A percentile compares a stretch with the other conserved stretches of the same genome.
Evolutionary conservation across 2,888 invertebrate species (phyloP).

Genomic region (Drosophila kambysellisi): DNA sequence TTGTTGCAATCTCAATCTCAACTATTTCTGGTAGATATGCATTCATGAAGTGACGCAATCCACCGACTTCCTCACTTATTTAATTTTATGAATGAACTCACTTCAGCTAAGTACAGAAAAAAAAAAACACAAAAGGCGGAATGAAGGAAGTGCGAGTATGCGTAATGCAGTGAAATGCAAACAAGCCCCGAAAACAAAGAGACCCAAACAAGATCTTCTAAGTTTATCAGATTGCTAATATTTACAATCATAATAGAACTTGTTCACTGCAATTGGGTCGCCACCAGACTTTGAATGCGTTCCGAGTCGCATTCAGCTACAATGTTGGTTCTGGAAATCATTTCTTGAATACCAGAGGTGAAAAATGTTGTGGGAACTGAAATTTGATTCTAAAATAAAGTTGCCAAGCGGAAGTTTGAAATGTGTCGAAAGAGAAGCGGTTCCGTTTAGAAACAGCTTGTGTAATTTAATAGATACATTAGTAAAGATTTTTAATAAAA

Average conservation of each 20-base stretch:
- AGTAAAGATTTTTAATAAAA: not conserved
- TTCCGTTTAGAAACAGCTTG: constrained; percentile 31
- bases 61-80: constrained; percentile 56
- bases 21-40: constrained; percentile 50
- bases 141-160: constrained; percentile 78
- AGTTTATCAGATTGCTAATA: constrained; percentile 67
- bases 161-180: constrained; percentile 82
- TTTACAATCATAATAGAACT: constrained; percentile 51
- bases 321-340: constrained; percentile 12
- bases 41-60: constrained; percentile 31
- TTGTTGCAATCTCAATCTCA: constrained; percentile 53
- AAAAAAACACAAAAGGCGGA: not conserved
- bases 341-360: constrained; percentile 49
- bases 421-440: constrained; percentile 20
- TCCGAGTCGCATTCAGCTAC: not conserved
- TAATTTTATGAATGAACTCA: constrained; percentile 76
- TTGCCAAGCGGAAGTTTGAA: constrained; percentile 39
- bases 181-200: constrained; percentile 48
- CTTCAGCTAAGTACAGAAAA: constrained; percentile 16
- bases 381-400: not conserved
- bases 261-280: constrained; percentile 67
- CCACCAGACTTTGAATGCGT: constrained; percentile 9
- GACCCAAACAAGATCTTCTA: constrained; percentile 35
- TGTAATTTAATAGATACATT: not conserved
- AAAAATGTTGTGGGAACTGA: constrained; percentile 53